Conservation (phyloP, 2,888 invertebrate species). For the Drosophila merina region DNA sequence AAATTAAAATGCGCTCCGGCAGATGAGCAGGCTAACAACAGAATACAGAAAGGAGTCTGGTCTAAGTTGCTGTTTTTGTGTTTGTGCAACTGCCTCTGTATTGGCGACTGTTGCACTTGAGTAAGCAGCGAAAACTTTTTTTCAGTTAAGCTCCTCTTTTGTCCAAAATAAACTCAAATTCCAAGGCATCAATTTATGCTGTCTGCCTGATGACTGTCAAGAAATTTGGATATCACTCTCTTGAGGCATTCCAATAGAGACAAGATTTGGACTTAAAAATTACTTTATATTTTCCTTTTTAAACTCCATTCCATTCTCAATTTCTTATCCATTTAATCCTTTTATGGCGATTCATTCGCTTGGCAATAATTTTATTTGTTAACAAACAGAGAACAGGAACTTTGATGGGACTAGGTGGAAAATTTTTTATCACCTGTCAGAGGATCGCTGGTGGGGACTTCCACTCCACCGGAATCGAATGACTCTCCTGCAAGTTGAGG, state of each 20-base stretch:
- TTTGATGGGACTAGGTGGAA: slow-evolving; percentile 6
- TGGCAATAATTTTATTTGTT: slow-evolving; percentile 26
- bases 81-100: slow-evolving; percentile 23
- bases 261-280: too few relatives aligned
- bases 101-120: slow-evolving; percentile 64
- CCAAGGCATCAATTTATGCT: slow-evolving; percentile 21
- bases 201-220: neutral
- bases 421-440: slow-evolving; percentile 8
- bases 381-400: slow-evolving; percentile 12
- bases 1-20: slow-evolving; percentile 72
- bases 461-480: neutral
- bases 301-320: too few relatives aligned
- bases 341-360: neutral
- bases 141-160: slow-evolving; percentile 55
- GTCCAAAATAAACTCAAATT: slow-evolving; percentile 57
- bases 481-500: neutral
- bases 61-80: slow-evolving; percentile 3
- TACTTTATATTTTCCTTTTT: too few relatives aligned
- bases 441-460: neutral
- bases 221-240: neutral
- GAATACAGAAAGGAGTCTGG: slow-evolving; percentile 10
- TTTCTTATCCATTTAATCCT: too few relatives aligned
- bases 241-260: too few relatives aligned
- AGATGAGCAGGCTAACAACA: slow-evolving; percentile 48
- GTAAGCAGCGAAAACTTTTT: slow-evolving; percentile 52